A percentile compares a stretch with the other conserved stretches of the same genome.
These are phyloP conservation scores for Chanos chanos DNA, from an alignment of 2,797 vertebrate species.

Conservation along the genomic window DNA sequence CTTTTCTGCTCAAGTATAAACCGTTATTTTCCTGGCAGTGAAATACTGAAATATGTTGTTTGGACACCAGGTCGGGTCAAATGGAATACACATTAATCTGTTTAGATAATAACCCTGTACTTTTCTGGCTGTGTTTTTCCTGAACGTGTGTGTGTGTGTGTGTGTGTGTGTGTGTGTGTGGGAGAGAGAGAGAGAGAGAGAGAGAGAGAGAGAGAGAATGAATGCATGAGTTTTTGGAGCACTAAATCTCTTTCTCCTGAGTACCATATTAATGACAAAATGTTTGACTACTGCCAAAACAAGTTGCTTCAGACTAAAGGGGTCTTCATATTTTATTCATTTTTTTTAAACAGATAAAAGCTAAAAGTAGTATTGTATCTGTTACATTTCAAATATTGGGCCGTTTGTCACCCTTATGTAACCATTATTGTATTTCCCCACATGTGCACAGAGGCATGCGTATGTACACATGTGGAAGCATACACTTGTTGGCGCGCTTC, in stretches of 20 bases:
- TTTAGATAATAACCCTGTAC: constrained; percentile 39
- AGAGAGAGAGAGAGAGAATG: constrained; percentile 3
- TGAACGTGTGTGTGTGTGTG: too few relatives aligned
- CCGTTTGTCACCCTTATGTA: not conserved
- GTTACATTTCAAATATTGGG: not conserved
- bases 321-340: not conserved
- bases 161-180: too few relatives aligned
- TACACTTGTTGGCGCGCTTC: too few relatives aligned
- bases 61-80: constrained; percentile 40
- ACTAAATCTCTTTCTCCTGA: constrained; percentile 29
- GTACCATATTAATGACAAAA: constrained; percentile 22
- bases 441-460: too few relatives aligned
- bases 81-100: constrained; percentile 42
- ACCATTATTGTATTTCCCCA: too few relatives aligned
- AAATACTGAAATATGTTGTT: constrained; percentile 23
- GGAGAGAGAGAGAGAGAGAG: not conserved
- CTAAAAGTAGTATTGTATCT: constrained; percentile 14
- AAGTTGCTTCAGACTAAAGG: constrained; percentile 8
- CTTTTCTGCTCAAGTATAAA: constrained; percentile 30
- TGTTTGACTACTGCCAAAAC: constrained; percentile 3
- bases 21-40: constrained; percentile 29
- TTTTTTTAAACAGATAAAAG: constrained; percentile 1
- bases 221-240: constrained; percentile 5
- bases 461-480: too few relatives aligned
- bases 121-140: constrained; percentile 32